A percentile compares a stretch with the other conserved stretches of the same genome.
Evolutionary conservation across 2,888 invertebrate genomes (phyloP).

Genomic region (Cyclophora punctaria): DNA sequence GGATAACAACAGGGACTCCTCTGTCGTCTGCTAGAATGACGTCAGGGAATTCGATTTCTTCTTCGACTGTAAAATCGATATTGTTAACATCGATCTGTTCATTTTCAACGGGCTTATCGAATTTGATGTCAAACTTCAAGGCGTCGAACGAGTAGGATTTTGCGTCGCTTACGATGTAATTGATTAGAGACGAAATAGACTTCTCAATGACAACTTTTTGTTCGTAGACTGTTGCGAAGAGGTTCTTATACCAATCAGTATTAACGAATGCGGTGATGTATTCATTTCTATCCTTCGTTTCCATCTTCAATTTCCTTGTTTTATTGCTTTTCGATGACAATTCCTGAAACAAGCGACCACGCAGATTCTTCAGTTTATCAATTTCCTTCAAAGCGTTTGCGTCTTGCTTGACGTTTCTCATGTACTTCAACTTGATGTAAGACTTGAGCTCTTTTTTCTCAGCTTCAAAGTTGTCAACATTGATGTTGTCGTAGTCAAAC

Average conservation of each 20-base stretch:
- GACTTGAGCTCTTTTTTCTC: slow-evolving; percentile 30
- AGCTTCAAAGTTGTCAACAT: slow-evolving; percentile 22
- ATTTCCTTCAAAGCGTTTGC: slow-evolving; percentile 27
- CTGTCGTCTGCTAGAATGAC: slow-evolving; percentile 35
- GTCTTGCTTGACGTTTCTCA: slow-evolving; percentile 19
- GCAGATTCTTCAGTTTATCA: slow-evolving; percentile 26
- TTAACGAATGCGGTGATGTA: slow-evolving; percentile 22
- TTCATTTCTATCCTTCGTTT: slow-evolving; percentile 23
- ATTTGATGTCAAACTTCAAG: slow-evolving; percentile 29
- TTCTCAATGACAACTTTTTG: slow-evolving; percentile 29
- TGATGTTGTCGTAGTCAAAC: slow-evolving; percentile 31
- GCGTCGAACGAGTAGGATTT: slow-evolving; percentile 37
- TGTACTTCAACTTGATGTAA: slow-evolving; percentile 33
- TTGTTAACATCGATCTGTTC: slow-evolving; percentile 21
- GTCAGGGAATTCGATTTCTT: slow-evolving; percentile 40
- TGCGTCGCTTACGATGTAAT: slow-evolving; percentile 32
- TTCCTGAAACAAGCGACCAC: slow-evolving; percentile 22
- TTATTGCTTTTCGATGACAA: slow-evolving; percentile 7
- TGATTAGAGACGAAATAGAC: slow-evolving; percentile 33
- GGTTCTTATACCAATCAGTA: slow-evolving; percentile 26
- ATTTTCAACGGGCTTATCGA: slow-evolving; percentile 18
- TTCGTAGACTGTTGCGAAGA: slow-evolving; percentile 3
- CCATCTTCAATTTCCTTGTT: slow-evolving; percentile 8
- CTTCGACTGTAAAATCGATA: slow-evolving; percentile 26
- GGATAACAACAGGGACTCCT: slow-evolving; percentile 36